Evolutionary conservation across 2,113 vertebrate genomes (phyloP).

Genomic region (Psittacula cyanocephala): DNA sequence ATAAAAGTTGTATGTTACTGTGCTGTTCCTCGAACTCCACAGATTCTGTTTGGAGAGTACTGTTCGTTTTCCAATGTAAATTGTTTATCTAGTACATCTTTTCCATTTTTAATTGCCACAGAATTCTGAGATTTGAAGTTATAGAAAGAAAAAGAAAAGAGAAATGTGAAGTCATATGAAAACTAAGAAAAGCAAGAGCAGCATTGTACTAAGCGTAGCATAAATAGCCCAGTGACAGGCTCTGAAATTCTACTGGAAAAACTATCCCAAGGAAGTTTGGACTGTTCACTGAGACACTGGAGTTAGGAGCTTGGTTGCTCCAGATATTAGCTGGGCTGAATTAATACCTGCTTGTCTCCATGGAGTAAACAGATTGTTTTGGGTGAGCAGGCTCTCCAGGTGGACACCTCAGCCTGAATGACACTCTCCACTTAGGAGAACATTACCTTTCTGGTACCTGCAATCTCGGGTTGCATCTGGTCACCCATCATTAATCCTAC

Average conservation of each 20-base stretch:
- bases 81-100: neutral
- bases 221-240: neutral
- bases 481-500: neutral
- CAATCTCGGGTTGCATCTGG: too few species aligned
- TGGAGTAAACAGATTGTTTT: neutral
- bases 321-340: neutral
- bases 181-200: neutral
- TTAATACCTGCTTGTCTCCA: neutral
- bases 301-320: neutral
- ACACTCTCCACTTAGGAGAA: neutral
- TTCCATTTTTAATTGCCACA: neutral
- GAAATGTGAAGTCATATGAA: neutral
- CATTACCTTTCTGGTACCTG: neutral
- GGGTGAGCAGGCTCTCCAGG: neutral
- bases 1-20: neutral
- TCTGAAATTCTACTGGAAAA: neutral
- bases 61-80: neutral
- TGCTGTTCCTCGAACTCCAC: neutral
- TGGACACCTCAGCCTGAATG: neutral
- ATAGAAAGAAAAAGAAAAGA: neutral
- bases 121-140: neutral
- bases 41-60: neutral
- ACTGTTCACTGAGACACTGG: neutral
- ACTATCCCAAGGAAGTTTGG: neutral
- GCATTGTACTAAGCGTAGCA: neutral